A percentile compares a stretch with the other conserved stretches of the same genome.
These are phyloP conservation scores for Condylura cristata DNA, from an alignment of 2,113 vertebrate species.

Conservation along the genomic window DNA sequence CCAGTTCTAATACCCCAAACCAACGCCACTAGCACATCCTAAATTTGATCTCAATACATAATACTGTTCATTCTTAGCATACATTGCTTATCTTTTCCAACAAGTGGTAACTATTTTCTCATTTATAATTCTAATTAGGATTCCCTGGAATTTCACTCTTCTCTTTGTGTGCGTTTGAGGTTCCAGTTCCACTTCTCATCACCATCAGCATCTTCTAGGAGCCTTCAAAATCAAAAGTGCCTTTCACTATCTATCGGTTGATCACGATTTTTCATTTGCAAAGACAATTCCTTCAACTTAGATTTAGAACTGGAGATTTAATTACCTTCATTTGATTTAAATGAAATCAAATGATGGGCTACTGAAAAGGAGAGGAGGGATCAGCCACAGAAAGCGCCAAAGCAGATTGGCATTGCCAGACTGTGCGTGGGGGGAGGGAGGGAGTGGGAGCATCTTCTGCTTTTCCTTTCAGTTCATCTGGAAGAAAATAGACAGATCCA, in stretches of 20 bases:
- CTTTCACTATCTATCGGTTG: neutral
- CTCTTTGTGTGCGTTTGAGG: neutral
- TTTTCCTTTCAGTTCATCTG: neutral
- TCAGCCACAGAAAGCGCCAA: neutral
- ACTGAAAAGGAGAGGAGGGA: neutral
- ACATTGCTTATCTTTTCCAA: neutral
- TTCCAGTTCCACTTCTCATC: neutral
- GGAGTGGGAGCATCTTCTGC: neutral
- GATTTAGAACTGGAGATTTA: neutral
- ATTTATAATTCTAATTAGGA: neutral
- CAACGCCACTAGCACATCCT: neutral
- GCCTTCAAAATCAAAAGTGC: neutral
- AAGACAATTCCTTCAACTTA: neutral
- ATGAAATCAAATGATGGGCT: neutral
- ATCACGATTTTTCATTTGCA: neutral
- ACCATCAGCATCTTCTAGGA: neutral
- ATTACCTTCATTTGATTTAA: neutral
- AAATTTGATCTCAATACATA: neutral
- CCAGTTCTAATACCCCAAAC: neutral
- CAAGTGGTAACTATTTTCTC: neutral
- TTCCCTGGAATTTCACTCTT: neutral
- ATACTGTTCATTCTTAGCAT: neutral
- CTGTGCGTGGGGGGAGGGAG: neutral
- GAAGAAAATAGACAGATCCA: neutral
- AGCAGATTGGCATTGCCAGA: neutral